phyloP scores from a whole-genome alignment of 2,888 invertebrate genomes.

The Brenthis ino region DNA sequence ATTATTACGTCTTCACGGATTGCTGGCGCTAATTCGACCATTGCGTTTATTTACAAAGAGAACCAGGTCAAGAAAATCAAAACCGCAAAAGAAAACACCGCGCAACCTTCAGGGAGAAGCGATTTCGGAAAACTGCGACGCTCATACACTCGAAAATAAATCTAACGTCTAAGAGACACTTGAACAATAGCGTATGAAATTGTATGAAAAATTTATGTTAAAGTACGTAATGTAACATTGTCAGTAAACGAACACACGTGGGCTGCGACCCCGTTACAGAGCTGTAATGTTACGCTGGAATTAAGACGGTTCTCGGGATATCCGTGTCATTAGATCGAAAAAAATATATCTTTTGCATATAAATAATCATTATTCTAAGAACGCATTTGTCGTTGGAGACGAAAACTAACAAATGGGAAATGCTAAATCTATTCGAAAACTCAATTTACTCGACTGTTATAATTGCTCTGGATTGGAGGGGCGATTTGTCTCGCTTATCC shows the following conservation, averaged over 20 bases:
- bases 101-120: conserved; percentile 56
- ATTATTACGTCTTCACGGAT: conserved; percentile 48
- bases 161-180: conserved; percentile 34
- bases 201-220: conserved; percentile 30
- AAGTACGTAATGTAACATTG: conserved; percentile 42
- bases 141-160: conserved; percentile 37
- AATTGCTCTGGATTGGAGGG: conserved; percentile 37
- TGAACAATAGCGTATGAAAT: conserved; percentile 52
- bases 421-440: conserved; percentile 36
- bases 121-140: conserved; percentile 32
- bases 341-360: conserved; percentile 35
- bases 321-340: conserved; percentile 55
- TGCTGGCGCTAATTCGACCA: conserved; percentile 64
- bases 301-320: conserved; percentile 56
- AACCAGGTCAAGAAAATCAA: conserved; percentile 76
- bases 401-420: conserved; percentile 33
- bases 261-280: conserved; percentile 58
- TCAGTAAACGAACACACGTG: conserved; percentile 63
- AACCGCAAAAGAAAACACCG: conserved; percentile 62
- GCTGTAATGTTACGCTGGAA: conserved; percentile 54
- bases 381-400: conserved; percentile 23
- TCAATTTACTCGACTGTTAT: conserved; percentile 35
- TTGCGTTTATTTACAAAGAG: conserved; percentile 48
- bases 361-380: conserved; percentile 47
- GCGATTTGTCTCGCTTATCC: conserved; percentile 36